Evolutionary conservation across 2,113 vertebrate genomes (phyloP).

Genomic region (Apodemus speciosus): DNA sequence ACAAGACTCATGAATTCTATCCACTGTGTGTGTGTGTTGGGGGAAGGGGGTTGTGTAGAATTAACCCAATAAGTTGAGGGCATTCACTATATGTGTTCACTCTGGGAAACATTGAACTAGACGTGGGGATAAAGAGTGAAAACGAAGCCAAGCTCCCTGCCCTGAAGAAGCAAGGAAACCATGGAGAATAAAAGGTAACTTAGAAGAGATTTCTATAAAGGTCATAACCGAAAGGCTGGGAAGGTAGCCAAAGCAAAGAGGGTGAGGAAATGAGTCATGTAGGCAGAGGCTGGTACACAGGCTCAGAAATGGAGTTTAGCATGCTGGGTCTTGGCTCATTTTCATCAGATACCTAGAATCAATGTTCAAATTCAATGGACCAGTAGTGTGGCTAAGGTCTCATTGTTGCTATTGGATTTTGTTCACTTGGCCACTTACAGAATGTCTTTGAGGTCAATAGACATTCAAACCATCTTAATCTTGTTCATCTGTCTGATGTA

Average conservation of each 20-base stretch:
- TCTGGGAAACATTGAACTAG: neutral
- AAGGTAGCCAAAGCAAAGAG: neutral
- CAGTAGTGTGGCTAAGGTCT: neutral
- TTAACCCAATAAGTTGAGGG: neutral
- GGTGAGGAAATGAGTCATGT: neutral
- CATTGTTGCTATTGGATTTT: neutral
- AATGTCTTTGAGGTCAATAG: neutral
- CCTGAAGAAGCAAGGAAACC: neutral
- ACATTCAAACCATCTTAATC: neutral
- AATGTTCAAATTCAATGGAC: neutral
- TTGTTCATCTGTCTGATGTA: neutral
- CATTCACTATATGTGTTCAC: neutral
- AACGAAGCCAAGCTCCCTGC: neutral
- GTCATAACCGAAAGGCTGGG: neutral
- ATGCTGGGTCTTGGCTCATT: fast-evolving
- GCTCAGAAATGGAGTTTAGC: neutral
- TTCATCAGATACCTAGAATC: fast-evolving
- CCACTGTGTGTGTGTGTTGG: too few species aligned
- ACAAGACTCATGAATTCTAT: neutral
- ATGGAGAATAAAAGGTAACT: neutral
- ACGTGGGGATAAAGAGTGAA: neutral
- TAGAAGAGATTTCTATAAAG: neutral
- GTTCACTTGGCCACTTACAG: neutral
- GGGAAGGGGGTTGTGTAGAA: neutral
- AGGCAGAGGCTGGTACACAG: neutral